phyloP scores from a whole-genome alignment of 2,113 vertebrate species.

The Manacus vitellinus region DNA sequence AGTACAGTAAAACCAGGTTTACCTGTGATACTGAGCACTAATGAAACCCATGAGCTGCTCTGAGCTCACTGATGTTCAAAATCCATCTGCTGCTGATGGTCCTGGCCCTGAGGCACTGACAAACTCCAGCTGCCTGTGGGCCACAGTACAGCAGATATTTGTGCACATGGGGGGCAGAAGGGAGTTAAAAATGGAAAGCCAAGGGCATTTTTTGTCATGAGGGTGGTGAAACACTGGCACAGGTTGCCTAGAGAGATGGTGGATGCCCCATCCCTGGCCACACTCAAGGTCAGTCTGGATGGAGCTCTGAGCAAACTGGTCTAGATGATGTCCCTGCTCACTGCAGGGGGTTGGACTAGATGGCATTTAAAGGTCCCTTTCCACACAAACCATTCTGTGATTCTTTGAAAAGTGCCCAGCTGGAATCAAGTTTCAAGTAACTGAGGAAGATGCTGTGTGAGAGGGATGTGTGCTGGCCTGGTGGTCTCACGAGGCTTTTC shows the following conservation, averaged over 20 bases:
- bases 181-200: background rate
- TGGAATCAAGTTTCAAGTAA: background rate
- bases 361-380: background rate
- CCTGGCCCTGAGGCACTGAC: background rate
- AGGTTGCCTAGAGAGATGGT: background rate
- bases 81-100: background rate
- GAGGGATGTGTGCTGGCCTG: background rate
- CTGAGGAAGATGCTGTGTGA: rapidly evolving
- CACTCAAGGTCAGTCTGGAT: background rate
- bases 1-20: background rate
- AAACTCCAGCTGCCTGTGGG: background rate
- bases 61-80: background rate
- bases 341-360: background rate
- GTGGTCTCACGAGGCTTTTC: background rate
- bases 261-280: background rate
- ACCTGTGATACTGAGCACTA: background rate
- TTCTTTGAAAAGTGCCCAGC: background rate
- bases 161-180: background rate
- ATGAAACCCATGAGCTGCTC: background rate
- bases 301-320: background rate
- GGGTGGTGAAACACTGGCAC: background rate
- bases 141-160: background rate
- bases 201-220: background rate
- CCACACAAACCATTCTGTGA: background rate
- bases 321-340: background rate